Evolutionary conservation across 2,797 vertebrate genomes (phyloP).

Genomic region (Scolopax bukidnonensis): DNA sequence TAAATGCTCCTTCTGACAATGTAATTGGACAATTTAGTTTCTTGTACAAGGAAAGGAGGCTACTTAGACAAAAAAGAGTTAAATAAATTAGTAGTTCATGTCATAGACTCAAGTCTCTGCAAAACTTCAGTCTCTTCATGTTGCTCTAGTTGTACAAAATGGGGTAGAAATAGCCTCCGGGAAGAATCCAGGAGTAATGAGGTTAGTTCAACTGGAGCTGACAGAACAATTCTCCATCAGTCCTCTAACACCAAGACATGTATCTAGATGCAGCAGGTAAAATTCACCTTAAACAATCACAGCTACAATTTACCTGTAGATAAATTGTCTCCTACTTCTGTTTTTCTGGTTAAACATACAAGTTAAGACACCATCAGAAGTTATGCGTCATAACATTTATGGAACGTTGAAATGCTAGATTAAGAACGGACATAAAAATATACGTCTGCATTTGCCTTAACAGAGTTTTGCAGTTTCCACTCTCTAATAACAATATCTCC

Average conservation of each 20-base stretch:
- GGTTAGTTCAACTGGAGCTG: slow-evolving; percentile 42
- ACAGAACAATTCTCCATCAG: neutral
- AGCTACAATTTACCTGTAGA: neutral
- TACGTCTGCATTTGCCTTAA: neutral
- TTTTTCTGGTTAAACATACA: neutral
- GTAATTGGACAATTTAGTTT: neutral
- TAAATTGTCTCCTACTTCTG: neutral
- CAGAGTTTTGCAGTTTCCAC: neutral
- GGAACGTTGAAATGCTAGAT: neutral
- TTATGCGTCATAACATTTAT: fast-evolving
- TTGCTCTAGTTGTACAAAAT: slow-evolving; percentile 51
- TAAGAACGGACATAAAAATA: neutral
- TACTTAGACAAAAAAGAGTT: neutral
- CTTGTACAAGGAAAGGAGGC: neutral
- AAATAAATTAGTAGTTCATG: neutral
- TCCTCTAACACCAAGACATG: neutral
- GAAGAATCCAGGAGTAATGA: slow-evolving; percentile 13
- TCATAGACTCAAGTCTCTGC: neutral
- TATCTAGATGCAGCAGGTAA: neutral
- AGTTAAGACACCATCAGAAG: neutral
- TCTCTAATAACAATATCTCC: neutral
- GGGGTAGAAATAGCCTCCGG: slow-evolving; percentile 44
- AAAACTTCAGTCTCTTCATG: neutral
- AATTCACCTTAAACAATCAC: neutral
- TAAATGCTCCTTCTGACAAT: neutral